phyloP scores from a whole-genome alignment of 1,140 invertebrate genomes.

The Drosophila ficusphila region DNA sequence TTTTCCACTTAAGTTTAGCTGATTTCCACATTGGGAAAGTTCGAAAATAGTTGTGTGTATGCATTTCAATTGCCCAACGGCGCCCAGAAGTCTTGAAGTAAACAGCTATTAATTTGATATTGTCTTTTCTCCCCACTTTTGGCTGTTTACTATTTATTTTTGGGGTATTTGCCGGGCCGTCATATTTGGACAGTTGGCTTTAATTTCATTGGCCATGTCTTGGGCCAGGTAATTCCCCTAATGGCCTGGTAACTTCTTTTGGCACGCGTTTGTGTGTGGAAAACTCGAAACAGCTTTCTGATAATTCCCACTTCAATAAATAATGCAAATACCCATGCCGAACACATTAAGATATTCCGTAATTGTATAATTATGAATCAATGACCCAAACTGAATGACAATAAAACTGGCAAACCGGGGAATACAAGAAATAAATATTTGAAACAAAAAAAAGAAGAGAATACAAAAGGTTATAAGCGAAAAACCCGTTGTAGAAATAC shows the following conservation, averaged over 20 bases:
- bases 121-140: constrained; percentile 3
- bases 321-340: background rate
- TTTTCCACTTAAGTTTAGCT: constrained; percentile 52
- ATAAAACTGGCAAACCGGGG: constrained; percentile 41
- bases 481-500: constrained; percentile 64
- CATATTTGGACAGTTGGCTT: constrained; percentile 66
- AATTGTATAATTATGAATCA: constrained; percentile 71
- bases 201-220: constrained; percentile 13
- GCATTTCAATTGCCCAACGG: constrained; percentile 13
- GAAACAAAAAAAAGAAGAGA: constrained; percentile 6
- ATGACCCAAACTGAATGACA: constrained; percentile 73
- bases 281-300: constrained; percentile 11
- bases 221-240: constrained; percentile 51
- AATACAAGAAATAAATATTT: constrained; percentile 8
- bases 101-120: constrained; percentile 49
- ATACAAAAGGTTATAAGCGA: background rate
- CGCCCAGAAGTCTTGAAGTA: constrained; percentile 45
- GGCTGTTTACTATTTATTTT: constrained; percentile 38
- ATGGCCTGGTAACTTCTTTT: constrained; percentile 55
- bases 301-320: constrained; percentile 16
- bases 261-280: constrained; percentile 31
- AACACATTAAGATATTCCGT: constrained; percentile 34
- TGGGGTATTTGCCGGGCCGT: constrained; percentile 13
- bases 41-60: constrained; percentile 13
- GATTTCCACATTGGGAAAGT: constrained; percentile 50